Evolutionary conservation across 2,888 invertebrate genomes (phyloP), one percentile per base, ranked within the genome.

Genomic region (Diarsia dahlii): DNA sequence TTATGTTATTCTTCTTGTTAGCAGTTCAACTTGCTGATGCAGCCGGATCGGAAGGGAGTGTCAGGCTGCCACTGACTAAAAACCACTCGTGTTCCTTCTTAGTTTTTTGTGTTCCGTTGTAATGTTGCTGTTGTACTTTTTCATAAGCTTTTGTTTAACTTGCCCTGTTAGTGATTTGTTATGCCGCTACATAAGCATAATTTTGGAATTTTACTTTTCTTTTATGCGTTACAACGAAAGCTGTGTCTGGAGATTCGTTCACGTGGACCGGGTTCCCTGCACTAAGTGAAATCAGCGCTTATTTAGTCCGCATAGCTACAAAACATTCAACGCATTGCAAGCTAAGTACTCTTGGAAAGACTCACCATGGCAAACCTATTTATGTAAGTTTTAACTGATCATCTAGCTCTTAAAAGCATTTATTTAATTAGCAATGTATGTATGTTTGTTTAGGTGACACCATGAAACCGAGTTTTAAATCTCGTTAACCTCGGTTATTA

Each of bases 201-300:
- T 20, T 58, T 23, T 46, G 4, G 45, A 1, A 28, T 56, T 63
- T 56, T 12, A 20, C 8, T 20, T 45, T 76, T 13, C 5, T 2
- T 74, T 23, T 13, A 28, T 23, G 34, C 15, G 2, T 68, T 48
- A 13, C 20, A 13, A 52, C 58, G 34, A 18, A 20, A 79, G 82
- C 68, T 62, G n/a, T 64, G 15, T 50, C 67, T 18, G 71, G 68
- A 20, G 68, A 80, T 56, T 18, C 67, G 3, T 83, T 81, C 12
- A 80, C 70, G 6, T 82, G 82, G 82, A 74, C n/a, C 5, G 34
- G 12, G 20, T 82, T 71, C 34, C 82, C 82, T 2, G 8, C 39
- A 1, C 45, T 84, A 1, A 46, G 6, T 8, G 84, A 84, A 1
- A 58, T 82, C 56, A 58, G 71, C 48, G 56, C 56, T 12, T 82